Evolutionary conservation across 2,797 vertebrate genomes (phyloP), one percentile per base, ranked within the genome.

Genomic region (Octomys mimax): DNA sequence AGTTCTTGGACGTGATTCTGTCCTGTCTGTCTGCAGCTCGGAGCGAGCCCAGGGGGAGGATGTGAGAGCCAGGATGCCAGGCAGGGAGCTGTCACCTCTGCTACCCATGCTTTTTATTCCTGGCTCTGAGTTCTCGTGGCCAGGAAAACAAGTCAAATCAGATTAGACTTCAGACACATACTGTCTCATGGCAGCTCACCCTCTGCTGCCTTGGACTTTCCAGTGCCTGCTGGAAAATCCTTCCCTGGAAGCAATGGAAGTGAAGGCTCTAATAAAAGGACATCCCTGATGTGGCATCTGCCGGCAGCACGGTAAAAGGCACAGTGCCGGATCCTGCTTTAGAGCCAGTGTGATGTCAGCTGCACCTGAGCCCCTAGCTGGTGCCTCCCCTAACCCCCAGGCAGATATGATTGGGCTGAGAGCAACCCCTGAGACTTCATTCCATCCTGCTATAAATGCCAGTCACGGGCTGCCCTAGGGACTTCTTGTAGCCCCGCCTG

Each of bases 111-210:
- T 93, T 88, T 95, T 93, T 89, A 70, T 87, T 95, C 87, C 80
- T 88, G 84, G 80, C 62, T 95, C 68, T 73, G 62, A 61, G 78
- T 89, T 91, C 78, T 59, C 46, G 26, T 83, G 91, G 70, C 79
- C 87, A 89, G 36, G 89, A 94, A 96, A 97, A 94, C 84, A 95
- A 94, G 86, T 95, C 94, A 87, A 95, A 95, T 88, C 77, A 89
- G 80, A 98, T 96, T 80, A 97, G 83, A 89, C 54, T 26, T 61
- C 90, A 94, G 88, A 73, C 66, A 81, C 19, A 42, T 0, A 4
- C 70, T 61, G 79, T 79, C 94, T 89, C 33, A 42, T 46, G 87
- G 80, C 33, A 31, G 77, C 46, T 95, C 36, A 64, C 54, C 77
- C 80, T 80, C 46, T 24, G 73, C 21, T 57, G 54, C 93, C 81